These are phyloP conservation scores for Prunella himalayana DNA, from an alignment of 2,113 vertebrate species.

Conservation along the genomic window DNA sequence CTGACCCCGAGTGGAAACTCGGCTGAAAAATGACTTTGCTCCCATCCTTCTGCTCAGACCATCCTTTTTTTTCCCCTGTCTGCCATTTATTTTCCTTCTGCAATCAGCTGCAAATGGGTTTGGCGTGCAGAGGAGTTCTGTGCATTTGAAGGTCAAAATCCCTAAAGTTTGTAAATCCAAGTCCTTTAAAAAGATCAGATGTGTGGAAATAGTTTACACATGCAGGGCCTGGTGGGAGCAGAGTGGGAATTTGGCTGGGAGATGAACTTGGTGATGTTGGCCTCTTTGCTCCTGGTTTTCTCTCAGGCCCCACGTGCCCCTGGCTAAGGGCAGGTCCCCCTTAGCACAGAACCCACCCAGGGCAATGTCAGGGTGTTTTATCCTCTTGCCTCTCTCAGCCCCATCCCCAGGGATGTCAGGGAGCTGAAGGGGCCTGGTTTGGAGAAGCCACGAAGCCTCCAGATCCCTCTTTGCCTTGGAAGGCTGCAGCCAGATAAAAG, in stretches of 20 bases:
- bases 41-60: neutral
- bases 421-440: neutral
- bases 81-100: constrained; percentile 3
- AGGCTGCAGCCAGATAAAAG: neutral
- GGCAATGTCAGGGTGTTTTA: neutral
- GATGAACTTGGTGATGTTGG: neutral
- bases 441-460: neutral
- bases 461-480: neutral
- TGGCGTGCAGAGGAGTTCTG: neutral
- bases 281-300: neutral
- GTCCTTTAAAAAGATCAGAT: constrained; percentile 25
- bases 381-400: neutral
- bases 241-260: neutral
- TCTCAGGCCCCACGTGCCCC: neutral
- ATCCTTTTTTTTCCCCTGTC: neutral
- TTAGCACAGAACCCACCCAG: neutral
- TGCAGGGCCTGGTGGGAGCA: neutral
- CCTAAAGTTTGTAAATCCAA: constrained; percentile 17
- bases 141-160: constrained; percentile 49
- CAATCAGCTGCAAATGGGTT: neutral
- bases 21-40: constrained; percentile 12
- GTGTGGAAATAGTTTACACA: constrained; percentile 8
- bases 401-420: neutral
- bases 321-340: neutral
- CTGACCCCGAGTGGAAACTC: neutral